Evolutionary conservation across 2,113 vertebrate species (phyloP), one percentile per base, ranked within the genome.

Genomic region (Spilogale gracilis): DNA sequence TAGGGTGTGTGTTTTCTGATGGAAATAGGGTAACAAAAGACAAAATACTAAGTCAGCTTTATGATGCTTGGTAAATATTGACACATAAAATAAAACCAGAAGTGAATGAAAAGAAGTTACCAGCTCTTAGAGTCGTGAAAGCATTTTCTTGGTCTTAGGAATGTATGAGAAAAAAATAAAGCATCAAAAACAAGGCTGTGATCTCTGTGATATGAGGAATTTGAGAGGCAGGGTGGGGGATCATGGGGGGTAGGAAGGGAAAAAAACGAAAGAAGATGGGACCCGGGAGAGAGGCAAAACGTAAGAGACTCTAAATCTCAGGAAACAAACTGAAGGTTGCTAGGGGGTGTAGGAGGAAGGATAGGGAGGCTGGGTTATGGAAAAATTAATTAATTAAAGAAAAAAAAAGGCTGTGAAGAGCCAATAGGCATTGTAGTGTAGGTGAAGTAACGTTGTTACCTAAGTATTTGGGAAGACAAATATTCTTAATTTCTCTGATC

Each of bases 11-110:
- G 6, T 69, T 86, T 97, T 94, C 73, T 65, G 27, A 65, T 96
- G 48, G 76, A 90, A 95, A 91, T 78, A 7, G 71, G n/a, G 65
- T 91, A 81, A 73, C 63, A 13, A 88, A 89, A 60, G 27, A 54
- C 61, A 23, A 67, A 10, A 60, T 16, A 91, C 71, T 80, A 73
- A 14, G 30, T 88, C 8, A 32, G 54, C 25, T 89, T 88, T 96
- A 95, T 96, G 94, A 52, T 30, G 52, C 7, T 67, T 95, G 58
- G 1, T 78, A 97, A 87, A 92, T 45, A 92, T 69, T 25, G 73
- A 85, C 2, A 38, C 56, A 65, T 32, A 13, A 95, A 71, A 76
- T 45, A 82, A 88, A 94, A 82, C 1, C 17, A 92, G 1, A 82
- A 96, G 79, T 63, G 32, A 78, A 69, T 17, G 18, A n/a, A 52